Evolutionary conservation across 2,113 vertebrate species (phyloP).

Genomic region (Oreotrochilus melanogaster): DNA sequence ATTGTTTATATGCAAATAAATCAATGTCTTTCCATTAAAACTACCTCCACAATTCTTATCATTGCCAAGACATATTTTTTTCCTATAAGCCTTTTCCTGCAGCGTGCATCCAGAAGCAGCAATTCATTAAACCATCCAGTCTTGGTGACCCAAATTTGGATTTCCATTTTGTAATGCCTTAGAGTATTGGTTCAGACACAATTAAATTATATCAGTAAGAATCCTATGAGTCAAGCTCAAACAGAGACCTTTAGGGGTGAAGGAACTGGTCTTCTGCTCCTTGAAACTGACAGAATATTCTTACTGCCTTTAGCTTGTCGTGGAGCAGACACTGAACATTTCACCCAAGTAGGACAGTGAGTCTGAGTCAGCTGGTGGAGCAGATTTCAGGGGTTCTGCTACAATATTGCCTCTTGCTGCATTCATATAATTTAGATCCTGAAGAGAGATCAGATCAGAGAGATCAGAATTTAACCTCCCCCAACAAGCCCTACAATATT

Average conservation of each 20-base stretch:
- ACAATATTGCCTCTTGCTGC: neutral
- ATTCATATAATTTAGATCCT: neutral
- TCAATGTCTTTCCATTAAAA: neutral
- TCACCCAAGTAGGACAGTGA: neutral
- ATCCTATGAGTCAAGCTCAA: neutral
- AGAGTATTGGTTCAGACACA: neutral
- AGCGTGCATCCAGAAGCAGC: neutral
- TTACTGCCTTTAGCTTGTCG: neutral
- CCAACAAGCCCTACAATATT: neutral
- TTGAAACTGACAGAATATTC: neutral
- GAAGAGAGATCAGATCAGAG: neutral
- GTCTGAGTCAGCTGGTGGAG: neutral
- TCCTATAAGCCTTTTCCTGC: neutral
- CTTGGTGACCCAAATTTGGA: neutral
- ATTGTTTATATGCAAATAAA: constrained; percentile 20
- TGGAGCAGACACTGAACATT: neutral
- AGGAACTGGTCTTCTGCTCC: neutral
- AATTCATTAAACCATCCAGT: neutral
- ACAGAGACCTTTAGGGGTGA: neutral
- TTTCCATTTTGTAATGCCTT: constrained; percentile 7
- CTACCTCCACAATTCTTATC: neutral
- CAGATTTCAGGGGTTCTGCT: neutral
- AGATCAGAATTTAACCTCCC: neutral
- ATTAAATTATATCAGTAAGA: neutral
- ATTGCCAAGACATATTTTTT: neutral